Evolutionary conservation across 1,140 invertebrate genomes (phyloP), one percentile per base, ranked within the genome.

Genomic region (Brachionus plicatilis): DNA sequence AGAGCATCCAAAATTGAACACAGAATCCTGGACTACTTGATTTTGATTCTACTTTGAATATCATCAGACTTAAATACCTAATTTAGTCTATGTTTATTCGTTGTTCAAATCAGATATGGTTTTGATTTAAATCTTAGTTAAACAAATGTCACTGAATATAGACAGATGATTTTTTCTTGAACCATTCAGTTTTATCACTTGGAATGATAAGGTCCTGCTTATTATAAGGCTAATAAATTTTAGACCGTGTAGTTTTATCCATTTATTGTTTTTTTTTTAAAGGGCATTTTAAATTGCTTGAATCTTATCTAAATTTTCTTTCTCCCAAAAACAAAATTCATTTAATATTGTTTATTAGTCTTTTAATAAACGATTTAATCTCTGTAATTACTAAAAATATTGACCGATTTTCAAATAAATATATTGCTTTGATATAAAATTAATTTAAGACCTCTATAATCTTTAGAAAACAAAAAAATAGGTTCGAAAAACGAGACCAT

Each of bases 31-130:
- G 20, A 4, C 45, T 47, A 3, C 12, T 47, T 2, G 45, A 20
- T 60, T 24, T 9, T 60, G 20, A 60, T 20, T 60, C n/a, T 60
- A 20, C 17, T 60, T 20, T 8, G 24, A 29, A 68, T 12, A 68
- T 68, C 66, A 68, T 68, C 66, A 68, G 66, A 33, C 66, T 72
- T 72, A 72, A 72, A 72, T 72, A 72, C 68, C 68, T 72, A 43
- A 72, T 43, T 20, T 72, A 41, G 37, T 72, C 37, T 72, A 17
- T 72, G 29, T 72, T 41, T 72, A 72, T 41, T 17, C 41, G 45
- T 68, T 68, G 20, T 29, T 33, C 66, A 68, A 68, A 33, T 33
- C 12, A 68, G 27, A 43, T 17, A 43, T 72, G 68, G 37, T 72
- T 72, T 72, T 72, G 37, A 72, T 72, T 72, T 72, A 72, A 43